Conservation (phyloP, 1,140 invertebrate genomes). For the Teleopsis dalmanni region DNA sequence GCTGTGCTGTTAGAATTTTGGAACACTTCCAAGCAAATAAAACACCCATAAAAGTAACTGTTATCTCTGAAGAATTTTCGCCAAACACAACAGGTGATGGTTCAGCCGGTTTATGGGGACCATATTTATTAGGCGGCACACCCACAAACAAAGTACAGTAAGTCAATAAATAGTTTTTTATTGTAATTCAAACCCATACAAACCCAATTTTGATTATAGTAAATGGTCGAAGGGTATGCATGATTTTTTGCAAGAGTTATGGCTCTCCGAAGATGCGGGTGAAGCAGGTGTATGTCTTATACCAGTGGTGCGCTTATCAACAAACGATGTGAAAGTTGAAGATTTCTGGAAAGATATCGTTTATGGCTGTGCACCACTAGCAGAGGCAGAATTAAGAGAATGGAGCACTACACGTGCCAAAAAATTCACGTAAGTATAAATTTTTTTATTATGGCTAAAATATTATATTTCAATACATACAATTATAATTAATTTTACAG, state of each 20-base stretch:
- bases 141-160: slow-evolving; percentile 51
- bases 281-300: slow-evolving; percentile 54
- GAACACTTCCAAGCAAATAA: slow-evolving; percentile 21
- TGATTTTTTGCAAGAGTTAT: slow-evolving; percentile 53
- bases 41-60: slow-evolving; percentile 47
- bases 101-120: slow-evolving; percentile 67
- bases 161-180: slow-evolving; percentile 21
- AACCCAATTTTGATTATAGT: slow-evolving; percentile 32
- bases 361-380: slow-evolving; percentile 51
- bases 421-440: slow-evolving; percentile 48
- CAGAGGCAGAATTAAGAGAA: slow-evolving; percentile 45
- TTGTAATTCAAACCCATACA: background rate
- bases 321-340: slow-evolving; percentile 19
- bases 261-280: slow-evolving; percentile 51
- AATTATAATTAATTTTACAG: slow-evolving; percentile 44
- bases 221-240: slow-evolving; percentile 58
- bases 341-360: slow-evolving; percentile 51
- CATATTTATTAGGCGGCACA: slow-evolving; percentile 58
- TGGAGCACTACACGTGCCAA: slow-evolving; percentile 45
- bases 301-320: slow-evolving; percentile 49
- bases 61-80: slow-evolving; percentile 58
- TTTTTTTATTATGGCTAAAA: background rate
- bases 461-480: slow-evolving; percentile 6
- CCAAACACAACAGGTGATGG: slow-evolving; percentile 71
- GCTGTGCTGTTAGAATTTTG: slow-evolving; percentile 40